phyloP scores from a whole-genome alignment of 2,797 vertebrate genomes.

The Acrossocheilus fasciatus region DNA sequence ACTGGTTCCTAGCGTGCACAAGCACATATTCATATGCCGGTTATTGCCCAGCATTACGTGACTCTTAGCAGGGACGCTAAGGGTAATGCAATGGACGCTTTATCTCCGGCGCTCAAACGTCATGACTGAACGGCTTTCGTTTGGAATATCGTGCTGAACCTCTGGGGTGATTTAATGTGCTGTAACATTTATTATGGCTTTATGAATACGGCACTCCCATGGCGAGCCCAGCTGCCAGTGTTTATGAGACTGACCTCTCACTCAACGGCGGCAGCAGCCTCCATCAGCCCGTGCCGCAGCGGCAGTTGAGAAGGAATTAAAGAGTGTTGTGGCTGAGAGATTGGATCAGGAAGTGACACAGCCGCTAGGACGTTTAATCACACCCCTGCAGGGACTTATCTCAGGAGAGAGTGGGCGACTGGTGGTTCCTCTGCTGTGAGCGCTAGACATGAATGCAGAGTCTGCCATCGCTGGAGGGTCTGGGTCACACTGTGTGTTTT shows the following conservation, averaged over 20 bases:
- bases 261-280: slow-evolving; percentile 44
- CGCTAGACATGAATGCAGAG: slow-evolving; percentile 30
- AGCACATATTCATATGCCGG: slow-evolving; percentile 14
- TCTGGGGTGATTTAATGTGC: slow-evolving; percentile 62
- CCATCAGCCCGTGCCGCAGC: slow-evolving; percentile 46
- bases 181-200: slow-evolving; percentile 63
- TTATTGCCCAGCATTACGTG: slow-evolving; percentile 36
- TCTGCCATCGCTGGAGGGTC: slow-evolving; percentile 17
- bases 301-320: slow-evolving; percentile 57
- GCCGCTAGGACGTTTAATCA: slow-evolving; percentile 57
- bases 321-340: slow-evolving; percentile 51
- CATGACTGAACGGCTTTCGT: slow-evolving; percentile 57
- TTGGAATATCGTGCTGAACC: slow-evolving; percentile 52
- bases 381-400: slow-evolving; percentile 39
- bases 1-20: not conserved
- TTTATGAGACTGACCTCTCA: slow-evolving; percentile 64
- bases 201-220: slow-evolving; percentile 54
- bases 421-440: slow-evolving; percentile 30
- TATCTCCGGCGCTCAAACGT: slow-evolving; percentile 47
- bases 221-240: slow-evolving; percentile 51
- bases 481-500: slow-evolving; percentile 36
- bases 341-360: slow-evolving; percentile 59
- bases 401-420: slow-evolving; percentile 6
- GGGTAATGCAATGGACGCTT: slow-evolving; percentile 33
- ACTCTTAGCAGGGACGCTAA: slow-evolving; percentile 23